phyloP scores from a whole-genome alignment of 2,113 vertebrate genomes.

The Gadus chalcogrammus region DNA sequence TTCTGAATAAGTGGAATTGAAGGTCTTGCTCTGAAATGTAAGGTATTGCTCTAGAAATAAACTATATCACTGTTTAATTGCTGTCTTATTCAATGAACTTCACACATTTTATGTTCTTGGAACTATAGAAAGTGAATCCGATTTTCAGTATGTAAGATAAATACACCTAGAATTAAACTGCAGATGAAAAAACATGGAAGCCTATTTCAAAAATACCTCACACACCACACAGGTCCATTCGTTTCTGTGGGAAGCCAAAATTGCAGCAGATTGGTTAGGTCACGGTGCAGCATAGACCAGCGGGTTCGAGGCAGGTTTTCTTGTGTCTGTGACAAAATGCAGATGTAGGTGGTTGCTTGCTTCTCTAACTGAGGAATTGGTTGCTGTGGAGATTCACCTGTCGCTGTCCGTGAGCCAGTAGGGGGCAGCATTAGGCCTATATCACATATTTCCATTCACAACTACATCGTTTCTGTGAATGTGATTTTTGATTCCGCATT shows the following conservation, averaged over 20 bases:
- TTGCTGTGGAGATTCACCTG: background rate
- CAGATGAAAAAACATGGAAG: no score
- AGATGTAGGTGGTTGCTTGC: background rate
- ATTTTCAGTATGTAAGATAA: no score
- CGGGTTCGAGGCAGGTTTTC: background rate
- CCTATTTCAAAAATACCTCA: background rate
- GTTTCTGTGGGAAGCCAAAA: background rate
- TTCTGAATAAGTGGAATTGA: constrained; percentile 35
- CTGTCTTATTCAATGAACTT: constrained; percentile 10
- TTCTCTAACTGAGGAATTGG: no score
- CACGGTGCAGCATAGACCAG: background rate
- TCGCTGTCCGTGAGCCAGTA: constrained; percentile 17
- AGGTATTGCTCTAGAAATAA: constrained; percentile 44
- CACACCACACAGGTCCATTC: background rate
- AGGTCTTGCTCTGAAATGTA: constrained; percentile 31
- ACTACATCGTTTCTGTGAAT: constrained; percentile 17
- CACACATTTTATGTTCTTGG: background rate
- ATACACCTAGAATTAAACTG: no score
- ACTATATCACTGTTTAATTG: constrained; percentile 42
- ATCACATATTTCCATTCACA: no score
- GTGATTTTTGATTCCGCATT: background rate
- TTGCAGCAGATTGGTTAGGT: background rate
- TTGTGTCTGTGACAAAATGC: background rate
- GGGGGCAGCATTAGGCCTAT: constrained; percentile 27
- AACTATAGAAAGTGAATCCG: no score